Conservation (phyloP, 2,113 vertebrate species). For the Lycocorax pyrrhopterus region DNA sequence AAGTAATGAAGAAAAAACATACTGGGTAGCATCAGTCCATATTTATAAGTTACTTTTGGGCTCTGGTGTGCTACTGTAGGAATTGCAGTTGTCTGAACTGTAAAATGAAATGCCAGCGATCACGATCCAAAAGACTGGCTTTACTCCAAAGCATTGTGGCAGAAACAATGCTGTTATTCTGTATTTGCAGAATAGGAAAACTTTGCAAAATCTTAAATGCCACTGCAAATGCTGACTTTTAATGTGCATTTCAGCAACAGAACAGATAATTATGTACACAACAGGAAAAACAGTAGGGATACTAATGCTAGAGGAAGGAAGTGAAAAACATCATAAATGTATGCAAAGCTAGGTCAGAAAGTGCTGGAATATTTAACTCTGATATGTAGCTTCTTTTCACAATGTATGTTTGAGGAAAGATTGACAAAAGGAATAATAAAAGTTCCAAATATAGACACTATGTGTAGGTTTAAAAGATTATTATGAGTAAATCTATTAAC, state of each 20-base stretch:
- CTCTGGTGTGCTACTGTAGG: background rate
- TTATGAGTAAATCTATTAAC: background rate
- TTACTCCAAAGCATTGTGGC: background rate
- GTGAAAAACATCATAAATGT: background rate
- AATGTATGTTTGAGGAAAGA: background rate
- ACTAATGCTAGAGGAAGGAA: background rate
- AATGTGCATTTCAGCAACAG: background rate
- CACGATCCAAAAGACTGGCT: background rate
- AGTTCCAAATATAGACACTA: background rate
- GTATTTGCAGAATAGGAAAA: background rate
- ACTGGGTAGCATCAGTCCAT: background rate
- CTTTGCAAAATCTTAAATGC: background rate
- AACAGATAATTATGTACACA: background rate
- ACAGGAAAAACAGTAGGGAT: background rate
- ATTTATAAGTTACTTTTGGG: background rate
- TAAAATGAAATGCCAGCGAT: constrained; percentile 1
- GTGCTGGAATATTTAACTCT: background rate
- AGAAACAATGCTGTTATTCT: background rate
- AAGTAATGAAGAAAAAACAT: background rate
- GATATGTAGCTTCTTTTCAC: background rate
- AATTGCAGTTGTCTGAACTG: background rate
- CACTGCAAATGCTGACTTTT: background rate
- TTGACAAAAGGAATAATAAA: background rate
- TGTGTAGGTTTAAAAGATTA: background rate
- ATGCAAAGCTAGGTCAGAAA: background rate